Percentiles rank a stretch among this genome's conserved stretches.
phyloP scores from a whole-genome alignment of 2,113 vertebrate species.

The Tapirus terrestris region DNA sequence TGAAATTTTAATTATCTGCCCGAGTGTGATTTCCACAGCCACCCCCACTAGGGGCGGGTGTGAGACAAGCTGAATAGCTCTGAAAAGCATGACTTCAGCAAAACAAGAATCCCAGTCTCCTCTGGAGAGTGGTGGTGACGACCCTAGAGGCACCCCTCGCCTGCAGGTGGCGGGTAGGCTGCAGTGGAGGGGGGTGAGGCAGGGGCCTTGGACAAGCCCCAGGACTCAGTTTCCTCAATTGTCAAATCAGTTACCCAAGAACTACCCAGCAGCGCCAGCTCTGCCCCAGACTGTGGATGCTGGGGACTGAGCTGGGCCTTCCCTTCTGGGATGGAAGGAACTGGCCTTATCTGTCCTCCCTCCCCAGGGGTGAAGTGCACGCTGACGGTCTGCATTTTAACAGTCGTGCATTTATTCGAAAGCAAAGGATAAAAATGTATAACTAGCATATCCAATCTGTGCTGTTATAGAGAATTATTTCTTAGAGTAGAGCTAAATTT shows the following conservation, averaged over 20 bases:
- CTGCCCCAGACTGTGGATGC: too few relatives aligned
- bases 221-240: rapidly evolving
- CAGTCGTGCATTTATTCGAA: neutral
- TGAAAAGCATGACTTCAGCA: neutral
- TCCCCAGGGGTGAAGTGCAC: neutral
- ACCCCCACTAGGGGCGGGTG: neutral
- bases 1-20: conserved; percentile 59
- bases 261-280: neutral
- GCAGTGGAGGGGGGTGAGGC: rapidly evolving
- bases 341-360: rapidly evolving
- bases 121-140: too few relatives aligned
- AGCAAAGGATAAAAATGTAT: neutral
- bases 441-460: neutral
- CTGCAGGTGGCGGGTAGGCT: neutral
- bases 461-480: neutral
- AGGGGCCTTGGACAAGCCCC: too few relatives aligned
- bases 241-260: neutral
- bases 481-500: neutral
- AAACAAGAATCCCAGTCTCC: neutral
- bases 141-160: neutral
- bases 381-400: neutral
- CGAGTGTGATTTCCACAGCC: conserved; percentile 40
- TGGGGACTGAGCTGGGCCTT: neutral
- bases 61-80: conserved; percentile 14
- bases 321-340: neutral